phyloP scores from a whole-genome alignment of 2,888 invertebrate genomes.

The Drosophila planitibia region DNA sequence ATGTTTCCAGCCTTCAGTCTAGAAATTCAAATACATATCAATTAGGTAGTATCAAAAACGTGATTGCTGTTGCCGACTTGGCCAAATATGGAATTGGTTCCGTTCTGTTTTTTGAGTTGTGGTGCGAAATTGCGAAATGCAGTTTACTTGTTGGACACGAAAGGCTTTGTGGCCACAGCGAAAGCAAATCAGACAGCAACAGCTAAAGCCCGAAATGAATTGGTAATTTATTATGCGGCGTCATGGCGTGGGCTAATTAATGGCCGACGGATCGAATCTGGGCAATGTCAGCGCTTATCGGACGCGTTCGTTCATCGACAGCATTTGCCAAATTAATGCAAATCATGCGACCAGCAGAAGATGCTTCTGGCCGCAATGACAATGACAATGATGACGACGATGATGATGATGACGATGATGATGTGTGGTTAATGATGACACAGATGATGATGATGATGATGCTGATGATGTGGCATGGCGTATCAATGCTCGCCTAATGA shows the following conservation, averaged over 20 bases:
- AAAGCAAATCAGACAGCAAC: slow-evolving; percentile 50
- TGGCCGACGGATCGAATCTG: slow-evolving; percentile 66
- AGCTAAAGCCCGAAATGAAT: slow-evolving; percentile 72
- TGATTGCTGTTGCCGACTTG: slow-evolving; percentile 5
- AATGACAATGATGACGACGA: slow-evolving; percentile 26
- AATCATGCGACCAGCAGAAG: slow-evolving; percentile 75
- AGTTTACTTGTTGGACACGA: slow-evolving; percentile 61
- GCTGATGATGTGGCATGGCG: slow-evolving; percentile 42
- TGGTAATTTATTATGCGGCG: slow-evolving; percentile 79
- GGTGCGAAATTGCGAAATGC: slow-evolving; percentile 45
- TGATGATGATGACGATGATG: slow-evolving; percentile 18
- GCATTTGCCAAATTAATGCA: slow-evolving; percentile 82
- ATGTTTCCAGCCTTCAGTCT: background rate
- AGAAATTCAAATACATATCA: slow-evolving; percentile 25
- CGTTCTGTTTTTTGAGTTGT: slow-evolving; percentile 9
- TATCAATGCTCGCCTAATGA: slow-evolving; percentile 78
- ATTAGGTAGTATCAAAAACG: slow-evolving; percentile 22
- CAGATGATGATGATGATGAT: slow-evolving; percentile 16
- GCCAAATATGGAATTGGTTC: slow-evolving; percentile 3
- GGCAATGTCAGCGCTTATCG: slow-evolving; percentile 78
- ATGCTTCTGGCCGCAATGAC: slow-evolving; percentile 48
- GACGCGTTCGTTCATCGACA: slow-evolving; percentile 70
- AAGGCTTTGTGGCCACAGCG: slow-evolving; percentile 51
- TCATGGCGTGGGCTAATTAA: slow-evolving; percentile 79
- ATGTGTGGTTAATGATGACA: background rate